Base-by-base conservation (phyloP, 2,113 vertebrate genomes). In the Phasianus colchicus region DNA sequence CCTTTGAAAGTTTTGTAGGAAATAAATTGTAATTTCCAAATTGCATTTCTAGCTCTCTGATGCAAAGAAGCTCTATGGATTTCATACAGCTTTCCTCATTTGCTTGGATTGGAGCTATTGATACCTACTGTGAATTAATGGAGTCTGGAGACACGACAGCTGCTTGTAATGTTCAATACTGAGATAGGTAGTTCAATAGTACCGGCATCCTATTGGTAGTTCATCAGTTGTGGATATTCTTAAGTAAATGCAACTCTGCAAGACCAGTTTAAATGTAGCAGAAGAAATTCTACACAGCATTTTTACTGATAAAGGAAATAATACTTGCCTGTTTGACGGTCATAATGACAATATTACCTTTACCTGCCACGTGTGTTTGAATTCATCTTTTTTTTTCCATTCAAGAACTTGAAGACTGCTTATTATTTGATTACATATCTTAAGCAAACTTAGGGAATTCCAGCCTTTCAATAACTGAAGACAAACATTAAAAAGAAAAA, bases 11-110 rank as follows among this genome's bases (percentile, higher is more conserved):
- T 30, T 27, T 92, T 84, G 43, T 42, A 57, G 61, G 79, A 96
- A 89, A 94, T 54, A 88, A 58, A 50, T n/a, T 48, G 42, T 21
- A 67, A 88, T 93, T 96, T 95, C 65, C 95, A 77, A 95, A 80
- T 25, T 84, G 14, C 57, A 57, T 88, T 96, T 93, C 45, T 80
- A 54, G 14, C 29, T 88, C 24, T 92, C 55, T 83, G 80, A 57
- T 73, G 27, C 36, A 92, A 88, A 76, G 38, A 60, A 71, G 3
- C 10, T 85, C 55, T 90, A 92, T 8, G 80, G 42, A 71, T 36
- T 29, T 94, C 3, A 4, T 40, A 72, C 6, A 92, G 24, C 43
- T 96, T 97, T 74, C 63, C 12, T 27, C 89, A 43, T 93, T 63
- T 71, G 70, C 67, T 95, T 76, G 85, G 47, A 83, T 89, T 95